Conservation (phyloP, 92 coral and sea anemone genomes). For the Parazoanthus swiftii region DNA sequence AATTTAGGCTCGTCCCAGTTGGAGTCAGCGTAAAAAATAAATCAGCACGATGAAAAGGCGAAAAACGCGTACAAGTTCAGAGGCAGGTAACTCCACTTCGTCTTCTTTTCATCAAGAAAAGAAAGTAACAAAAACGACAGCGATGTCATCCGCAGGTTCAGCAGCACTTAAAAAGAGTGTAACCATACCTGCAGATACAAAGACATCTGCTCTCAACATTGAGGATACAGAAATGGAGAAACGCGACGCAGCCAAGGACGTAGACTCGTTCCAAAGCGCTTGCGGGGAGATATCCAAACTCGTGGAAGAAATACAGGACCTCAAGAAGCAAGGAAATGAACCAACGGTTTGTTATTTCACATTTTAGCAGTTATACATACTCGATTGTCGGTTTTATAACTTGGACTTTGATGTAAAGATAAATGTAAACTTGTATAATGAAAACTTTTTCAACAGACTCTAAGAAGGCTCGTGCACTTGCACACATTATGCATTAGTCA, state of each 20-base stretch:
- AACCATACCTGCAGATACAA: slow-evolving; percentile 51
- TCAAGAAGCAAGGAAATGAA: slow-evolving; percentile 65
- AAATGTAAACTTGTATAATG: not conserved
- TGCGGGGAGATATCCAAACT: slow-evolving; percentile 82
- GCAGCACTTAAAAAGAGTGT: slow-evolving; percentile 49
- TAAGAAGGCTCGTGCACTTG: no score
- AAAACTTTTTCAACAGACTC: no score
- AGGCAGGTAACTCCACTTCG: slow-evolving; percentile 62
- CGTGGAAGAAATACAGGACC: slow-evolving; percentile 76
- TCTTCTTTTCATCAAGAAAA: slow-evolving; percentile 64
- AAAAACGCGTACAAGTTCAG: slow-evolving; percentile 75
- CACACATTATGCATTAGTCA: no score
- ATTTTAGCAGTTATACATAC: no score
- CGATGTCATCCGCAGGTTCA: slow-evolving; percentile 33
- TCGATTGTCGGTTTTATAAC: not conserved
- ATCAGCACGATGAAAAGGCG: slow-evolving; percentile 75
- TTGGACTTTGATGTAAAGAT: not conserved
- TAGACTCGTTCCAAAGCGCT: slow-evolving; percentile 73
- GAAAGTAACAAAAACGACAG: slow-evolving; percentile 58
- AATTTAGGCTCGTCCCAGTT: not conserved
- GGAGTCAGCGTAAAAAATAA: not conserved
- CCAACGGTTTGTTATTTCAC: slow-evolving; percentile 44
- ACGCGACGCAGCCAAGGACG: slow-evolving; percentile 73
- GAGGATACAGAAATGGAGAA: slow-evolving; percentile 78
- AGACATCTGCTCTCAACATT: slow-evolving; percentile 33